phyloP scores from a whole-genome alignment of 2,113 vertebrate species.

The Mirza zaza region DNA sequence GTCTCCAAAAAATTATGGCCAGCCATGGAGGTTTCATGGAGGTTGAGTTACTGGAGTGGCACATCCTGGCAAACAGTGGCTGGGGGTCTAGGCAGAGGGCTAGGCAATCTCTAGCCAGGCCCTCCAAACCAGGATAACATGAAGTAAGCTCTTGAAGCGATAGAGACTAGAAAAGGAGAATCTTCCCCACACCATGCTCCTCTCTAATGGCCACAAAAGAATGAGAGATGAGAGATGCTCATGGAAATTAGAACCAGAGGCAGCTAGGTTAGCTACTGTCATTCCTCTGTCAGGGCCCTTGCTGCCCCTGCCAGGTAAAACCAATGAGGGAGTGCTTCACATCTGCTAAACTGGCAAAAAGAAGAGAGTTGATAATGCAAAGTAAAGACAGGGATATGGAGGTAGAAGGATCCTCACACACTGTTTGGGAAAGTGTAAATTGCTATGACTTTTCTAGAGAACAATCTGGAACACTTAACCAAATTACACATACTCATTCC shows the following conservation, averaged over 20 bases:
- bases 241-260: neutral
- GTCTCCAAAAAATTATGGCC: neutral
- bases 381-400: neutral
- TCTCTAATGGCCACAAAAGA: neutral
- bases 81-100: neutral
- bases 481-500: neutral
- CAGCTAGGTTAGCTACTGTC: neutral
- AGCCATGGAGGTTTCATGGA: neutral
- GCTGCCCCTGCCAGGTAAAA: neutral
- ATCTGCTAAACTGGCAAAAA: neutral
- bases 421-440: neutral
- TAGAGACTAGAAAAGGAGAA: neutral
- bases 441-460: neutral
- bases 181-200: accelerated
- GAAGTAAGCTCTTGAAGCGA: neutral
- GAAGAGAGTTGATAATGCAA: neutral
- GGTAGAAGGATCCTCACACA: neutral
- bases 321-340: neutral
- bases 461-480: neutral
- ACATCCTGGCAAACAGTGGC: neutral
- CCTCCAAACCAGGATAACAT: neutral
- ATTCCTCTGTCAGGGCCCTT: neutral
- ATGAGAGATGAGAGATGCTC: neutral
- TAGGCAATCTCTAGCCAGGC: neutral
- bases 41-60: neutral